Conservation (phyloP, 1,140 invertebrate species). For the Sinonovacula constricta region DNA sequence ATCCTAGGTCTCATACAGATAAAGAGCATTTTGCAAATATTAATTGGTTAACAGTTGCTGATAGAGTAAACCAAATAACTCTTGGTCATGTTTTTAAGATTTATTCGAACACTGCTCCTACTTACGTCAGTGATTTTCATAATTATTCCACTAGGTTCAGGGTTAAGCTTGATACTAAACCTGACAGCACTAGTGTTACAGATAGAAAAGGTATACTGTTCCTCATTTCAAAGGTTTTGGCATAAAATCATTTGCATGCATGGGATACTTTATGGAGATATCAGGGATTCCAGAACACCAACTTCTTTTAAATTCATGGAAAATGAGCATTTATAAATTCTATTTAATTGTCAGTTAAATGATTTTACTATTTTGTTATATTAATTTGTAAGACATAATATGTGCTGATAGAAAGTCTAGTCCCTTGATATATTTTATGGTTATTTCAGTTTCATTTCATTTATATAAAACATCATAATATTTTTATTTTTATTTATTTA, state of each 20-base stretch:
- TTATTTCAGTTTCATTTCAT: no score
- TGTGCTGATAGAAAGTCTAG: no score
- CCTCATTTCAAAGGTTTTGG: conserved; percentile 33
- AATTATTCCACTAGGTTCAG: conserved; percentile 9
- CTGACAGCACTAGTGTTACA: neutral
- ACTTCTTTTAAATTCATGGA: neutral
- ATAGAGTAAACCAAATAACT: conserved; percentile 10
- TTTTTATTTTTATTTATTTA: no score
- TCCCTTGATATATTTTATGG: no score
- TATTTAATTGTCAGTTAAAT: no score
- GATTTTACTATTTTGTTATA: no score
- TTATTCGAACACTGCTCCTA: neutral
- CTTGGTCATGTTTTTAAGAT: conserved; percentile 19
- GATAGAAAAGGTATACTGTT: neutral
- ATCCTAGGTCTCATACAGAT: no score
- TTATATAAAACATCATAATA: no score
- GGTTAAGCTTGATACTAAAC: neutral
- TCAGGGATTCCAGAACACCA: neutral
- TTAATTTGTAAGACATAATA: no score
- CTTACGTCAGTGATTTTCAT: neutral
- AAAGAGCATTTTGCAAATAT: conserved; percentile 11
- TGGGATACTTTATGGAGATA: conserved; percentile 11
- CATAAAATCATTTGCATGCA: conserved; percentile 10
- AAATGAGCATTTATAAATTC: neutral
- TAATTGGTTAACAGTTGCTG: conserved; percentile 9